Evolutionary conservation across 2,113 vertebrate genomes (phyloP), one percentile per base, ranked within the genome.

Genomic region (Thunnus thynnus): DNA sequence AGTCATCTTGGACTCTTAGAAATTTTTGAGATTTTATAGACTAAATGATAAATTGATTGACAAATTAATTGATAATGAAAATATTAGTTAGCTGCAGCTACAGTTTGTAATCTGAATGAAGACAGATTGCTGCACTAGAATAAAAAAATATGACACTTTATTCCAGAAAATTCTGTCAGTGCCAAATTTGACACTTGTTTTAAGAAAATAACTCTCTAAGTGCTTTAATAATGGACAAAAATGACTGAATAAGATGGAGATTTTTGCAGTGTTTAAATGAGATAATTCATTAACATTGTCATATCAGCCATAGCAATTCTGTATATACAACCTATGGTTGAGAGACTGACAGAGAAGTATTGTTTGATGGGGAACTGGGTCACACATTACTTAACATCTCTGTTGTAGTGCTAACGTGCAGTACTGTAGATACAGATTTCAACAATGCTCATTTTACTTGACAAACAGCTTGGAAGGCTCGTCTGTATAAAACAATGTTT

Each of bases 401-500:
- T 61, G 63, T 36, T 1, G 41, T 41, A 54, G 65, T 44, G 30
- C 32, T 74, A 30, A 78, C 63, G 36, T 41, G 36, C 36, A 41
- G 13, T 5, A 4, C 32, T 32, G 57, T 9, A 51, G 57, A 48
- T 68, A 75, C 76, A 84, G 57, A 60, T 11, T 48, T 27, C 10
- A 76, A 0, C n/a, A 14, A 2, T 3, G 13, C 52, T 65, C n/a
- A 1, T 20, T 13, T 41, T 22, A 80, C 48, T 46, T 72, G 62
- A 69, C 22, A 61, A 56, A 70, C 36, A 5, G 20, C 4, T 10
- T 3, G 51, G 58, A 76, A 71, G 62, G 30, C 64, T 69, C n/a
- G 1, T 65, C n/a, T 75, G 60, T 72, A 68, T 63, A 76, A 76
- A 48, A 14, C n/a, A 3, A 1, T 41, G 14, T 67, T 68, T 41